Evolutionary conservation across 2,797 vertebrate species (phyloP).

Genomic region (Carduelis carduelis): DNA sequence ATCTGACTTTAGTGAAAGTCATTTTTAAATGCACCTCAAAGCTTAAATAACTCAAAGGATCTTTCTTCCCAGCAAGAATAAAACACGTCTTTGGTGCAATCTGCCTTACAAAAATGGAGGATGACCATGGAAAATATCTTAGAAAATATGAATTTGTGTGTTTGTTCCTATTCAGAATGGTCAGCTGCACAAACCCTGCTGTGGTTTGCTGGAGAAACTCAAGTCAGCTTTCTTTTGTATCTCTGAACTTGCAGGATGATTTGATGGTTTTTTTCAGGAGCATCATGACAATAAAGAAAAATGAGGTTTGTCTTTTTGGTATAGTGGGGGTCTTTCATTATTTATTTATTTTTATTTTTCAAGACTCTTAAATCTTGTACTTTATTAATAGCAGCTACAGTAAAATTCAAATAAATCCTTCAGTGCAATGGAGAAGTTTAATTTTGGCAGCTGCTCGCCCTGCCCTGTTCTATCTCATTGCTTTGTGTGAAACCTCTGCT

Average conservation of each 20-base stretch:
- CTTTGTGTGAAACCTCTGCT: neutral
- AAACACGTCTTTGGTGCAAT: neutral
- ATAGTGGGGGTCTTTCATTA: no score
- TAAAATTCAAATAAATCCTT: neutral
- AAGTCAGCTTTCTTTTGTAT: neutral
- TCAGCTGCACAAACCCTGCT: neutral
- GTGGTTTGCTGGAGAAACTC: neutral
- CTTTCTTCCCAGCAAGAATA: neutral
- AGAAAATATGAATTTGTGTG: neutral
- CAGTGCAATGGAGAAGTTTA: neutral
- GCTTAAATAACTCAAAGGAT: neutral
- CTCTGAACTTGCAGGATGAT: neutral
- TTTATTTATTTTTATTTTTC: neutral
- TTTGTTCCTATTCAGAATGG: neutral
- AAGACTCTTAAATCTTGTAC: neutral
- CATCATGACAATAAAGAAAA: neutral
- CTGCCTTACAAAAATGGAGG: neutral
- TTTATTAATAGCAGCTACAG: neutral
- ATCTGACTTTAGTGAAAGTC: neutral
- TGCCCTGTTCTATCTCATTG: neutral
- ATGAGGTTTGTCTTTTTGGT: neutral
- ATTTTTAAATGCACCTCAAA: neutral
- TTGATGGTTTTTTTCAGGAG: neutral
- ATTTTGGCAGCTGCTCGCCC: neutral
- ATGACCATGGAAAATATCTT: neutral